Base-by-base conservation (phyloP, 2,113 vertebrate genomes). In the Cryptoleucopteryx plumbea region DNA sequence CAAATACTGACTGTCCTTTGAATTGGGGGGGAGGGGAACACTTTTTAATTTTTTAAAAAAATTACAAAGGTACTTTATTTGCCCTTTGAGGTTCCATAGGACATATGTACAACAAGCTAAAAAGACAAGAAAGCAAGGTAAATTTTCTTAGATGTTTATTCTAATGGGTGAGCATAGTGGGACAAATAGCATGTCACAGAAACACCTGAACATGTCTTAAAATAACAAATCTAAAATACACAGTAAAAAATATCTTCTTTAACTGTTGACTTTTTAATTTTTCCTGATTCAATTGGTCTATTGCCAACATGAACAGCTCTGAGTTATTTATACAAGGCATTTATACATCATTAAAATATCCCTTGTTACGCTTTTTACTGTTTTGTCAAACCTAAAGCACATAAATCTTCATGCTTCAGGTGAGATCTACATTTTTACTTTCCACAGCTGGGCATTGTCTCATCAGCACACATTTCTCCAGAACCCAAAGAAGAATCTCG, bases 21-120 rank as follows among this genome's bases (percentile, higher is more conserved):
- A 59, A 62, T 10, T 19, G 3, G 2, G 11, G 5, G 4, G 9
- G 11, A 6, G 4, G 19, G 3, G 17, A 26, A 52, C 25, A 26
- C 25, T 52, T 27, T 53, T 53, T 27, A 29, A 16, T 16, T 53
- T 29, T 53, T 53, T 16, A 16, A 1, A 6, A 14, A 47, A 29
- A 13, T 38, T 63, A 29, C 13, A 56, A 52, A 52, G 19, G 2
- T 53, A 61, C 12, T 74, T 82, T n/a, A 11, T 40, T 38, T 66
- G 25, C 14, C 34, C 10, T 91, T 93, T 58, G 32, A 85, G 10
- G 10, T 53, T 68, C 31, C 74, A 59, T 4, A 50, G 43, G 16
- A 32, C 7, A 26, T 42, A 62, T 42, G 17, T 47, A 48, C 20
- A 62, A 34, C 19, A 36, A 68, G 18, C 23, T 45, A 45, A 91